A percentile compares a stretch with the other conserved stretches of the same genome.
Evolutionary conservation across 2,888 invertebrate species (phyloP).

Genomic region (Microctonus aethiopoides): DNA sequence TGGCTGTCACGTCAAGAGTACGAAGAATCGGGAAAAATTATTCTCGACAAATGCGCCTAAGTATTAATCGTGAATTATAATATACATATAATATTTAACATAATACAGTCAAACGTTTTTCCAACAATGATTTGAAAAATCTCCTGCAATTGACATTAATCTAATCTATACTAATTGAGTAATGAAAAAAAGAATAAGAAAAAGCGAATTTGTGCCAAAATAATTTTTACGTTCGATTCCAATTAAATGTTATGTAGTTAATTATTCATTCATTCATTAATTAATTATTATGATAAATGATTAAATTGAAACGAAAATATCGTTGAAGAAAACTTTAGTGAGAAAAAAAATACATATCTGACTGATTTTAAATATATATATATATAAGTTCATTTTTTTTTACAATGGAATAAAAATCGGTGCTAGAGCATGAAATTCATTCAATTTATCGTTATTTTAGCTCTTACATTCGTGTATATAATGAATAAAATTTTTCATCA

Average conservation of each 20-base stretch:
- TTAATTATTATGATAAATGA: not conserved
- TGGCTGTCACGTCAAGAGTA: constrained; percentile 83
- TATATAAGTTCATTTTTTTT: not conserved
- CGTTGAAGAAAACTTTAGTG: not conserved
- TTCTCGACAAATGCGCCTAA: constrained; percentile 62
- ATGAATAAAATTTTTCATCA: not conserved
- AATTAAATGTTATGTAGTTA: not conserved
- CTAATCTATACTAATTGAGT: not conserved
- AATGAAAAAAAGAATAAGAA: not conserved
- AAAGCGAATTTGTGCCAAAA: not conserved
- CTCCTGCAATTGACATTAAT: not conserved
- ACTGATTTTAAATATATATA: not conserved
- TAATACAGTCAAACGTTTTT: not conserved
- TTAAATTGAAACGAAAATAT: not conserved
- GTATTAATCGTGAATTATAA: not conserved
- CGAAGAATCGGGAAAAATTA: constrained; percentile 76
- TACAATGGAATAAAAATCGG: constrained; percentile 13
- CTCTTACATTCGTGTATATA: not conserved
- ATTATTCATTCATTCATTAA: not conserved
- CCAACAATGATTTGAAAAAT: not conserved
- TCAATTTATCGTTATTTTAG: not conserved
- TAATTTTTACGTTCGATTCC: not conserved
- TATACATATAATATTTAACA: not conserved
- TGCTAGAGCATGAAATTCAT: not conserved
- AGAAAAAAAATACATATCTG: not conserved